Evolutionary conservation across 2,888 invertebrate species (phyloP).

Genomic region (Liodrosophila aerea): DNA sequence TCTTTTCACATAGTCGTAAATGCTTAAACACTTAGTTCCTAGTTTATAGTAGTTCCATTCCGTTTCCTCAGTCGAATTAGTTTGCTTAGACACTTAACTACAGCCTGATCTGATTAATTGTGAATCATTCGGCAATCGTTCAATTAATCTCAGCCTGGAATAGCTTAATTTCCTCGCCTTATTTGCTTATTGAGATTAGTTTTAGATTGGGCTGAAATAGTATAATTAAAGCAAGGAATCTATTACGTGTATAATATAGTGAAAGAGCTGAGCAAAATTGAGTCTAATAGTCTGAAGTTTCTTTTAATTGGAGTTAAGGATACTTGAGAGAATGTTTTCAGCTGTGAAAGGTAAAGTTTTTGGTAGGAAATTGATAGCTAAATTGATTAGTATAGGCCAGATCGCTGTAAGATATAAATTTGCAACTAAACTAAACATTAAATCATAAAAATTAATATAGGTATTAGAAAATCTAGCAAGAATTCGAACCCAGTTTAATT

Average conservation of each 20-base stretch:
- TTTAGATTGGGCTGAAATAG: slow-evolving; percentile 17
- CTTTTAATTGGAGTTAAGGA: too few species aligned
- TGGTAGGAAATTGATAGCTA: too few species aligned
- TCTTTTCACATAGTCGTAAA: slow-evolving; percentile 39
- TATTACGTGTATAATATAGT: slow-evolving; percentile 1
- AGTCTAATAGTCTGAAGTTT: too few species aligned
- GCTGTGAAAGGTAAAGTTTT: too few species aligned
- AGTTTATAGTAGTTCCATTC: neutral
- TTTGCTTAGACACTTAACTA: slow-evolving; percentile 26
- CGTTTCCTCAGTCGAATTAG: slow-evolving; percentile 30
- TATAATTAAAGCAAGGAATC: slow-evolving; percentile 2
- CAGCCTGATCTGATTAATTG: slow-evolving; percentile 39
- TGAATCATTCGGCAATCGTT: slow-evolving; percentile 31
- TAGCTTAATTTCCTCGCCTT: slow-evolving; percentile 15
- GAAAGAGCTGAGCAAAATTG: too few species aligned
- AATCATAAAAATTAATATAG: too few species aligned
- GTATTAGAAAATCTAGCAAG: too few species aligned
- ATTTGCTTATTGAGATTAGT: slow-evolving; percentile 34
- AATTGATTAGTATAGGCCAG: too few species aligned
- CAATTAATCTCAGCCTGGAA: slow-evolving; percentile 20
- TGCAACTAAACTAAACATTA: too few species aligned
- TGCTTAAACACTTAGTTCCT: slow-evolving; percentile 10
- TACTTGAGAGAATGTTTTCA: too few species aligned
- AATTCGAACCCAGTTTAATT: too few species aligned
- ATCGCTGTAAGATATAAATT: too few species aligned